Conservation (phyloP, 2,113 vertebrate genomes). For the Cardinalis cardinalis region DNA sequence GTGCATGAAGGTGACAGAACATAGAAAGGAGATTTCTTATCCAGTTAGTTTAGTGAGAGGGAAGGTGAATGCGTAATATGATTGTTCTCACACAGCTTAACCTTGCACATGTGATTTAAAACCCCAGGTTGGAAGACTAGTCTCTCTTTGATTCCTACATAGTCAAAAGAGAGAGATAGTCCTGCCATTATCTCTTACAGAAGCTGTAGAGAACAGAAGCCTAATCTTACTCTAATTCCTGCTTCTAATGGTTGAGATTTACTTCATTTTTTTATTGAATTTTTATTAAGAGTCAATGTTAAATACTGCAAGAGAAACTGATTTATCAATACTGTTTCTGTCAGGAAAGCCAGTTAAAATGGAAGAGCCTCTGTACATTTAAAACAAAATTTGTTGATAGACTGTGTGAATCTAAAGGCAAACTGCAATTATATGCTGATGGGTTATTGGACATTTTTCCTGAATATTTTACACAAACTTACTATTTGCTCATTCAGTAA, state of each 20-base stretch:
- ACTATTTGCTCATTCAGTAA: conserved; percentile 68
- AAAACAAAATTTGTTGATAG: background rate
- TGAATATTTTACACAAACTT: conserved; percentile 59
- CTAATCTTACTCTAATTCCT: background rate
- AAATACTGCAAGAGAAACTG: background rate
- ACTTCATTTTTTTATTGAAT: background rate
- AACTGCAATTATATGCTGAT: conserved; percentile 23
- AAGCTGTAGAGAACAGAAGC: background rate
- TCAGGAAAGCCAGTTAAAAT: background rate
- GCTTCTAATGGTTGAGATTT: background rate
- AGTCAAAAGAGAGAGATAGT: background rate
- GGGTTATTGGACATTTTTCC: conserved; percentile 55
- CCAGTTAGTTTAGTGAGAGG: background rate
- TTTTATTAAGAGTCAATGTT: background rate
- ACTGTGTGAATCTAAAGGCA: conserved; percentile 24
- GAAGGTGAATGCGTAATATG: background rate
- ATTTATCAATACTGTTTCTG: background rate
- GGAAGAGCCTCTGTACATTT: background rate
- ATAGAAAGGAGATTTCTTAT: background rate
- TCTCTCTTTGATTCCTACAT: background rate
- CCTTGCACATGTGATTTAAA: background rate
- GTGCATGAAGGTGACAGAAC: background rate
- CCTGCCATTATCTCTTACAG: background rate
- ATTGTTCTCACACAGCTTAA: background rate
- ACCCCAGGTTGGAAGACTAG: background rate